These are phyloP conservation scores for Campylomormyrus numenius DNA, from an alignment of 2,113 vertebrate genomes.

Conservation along the genomic window DNA sequence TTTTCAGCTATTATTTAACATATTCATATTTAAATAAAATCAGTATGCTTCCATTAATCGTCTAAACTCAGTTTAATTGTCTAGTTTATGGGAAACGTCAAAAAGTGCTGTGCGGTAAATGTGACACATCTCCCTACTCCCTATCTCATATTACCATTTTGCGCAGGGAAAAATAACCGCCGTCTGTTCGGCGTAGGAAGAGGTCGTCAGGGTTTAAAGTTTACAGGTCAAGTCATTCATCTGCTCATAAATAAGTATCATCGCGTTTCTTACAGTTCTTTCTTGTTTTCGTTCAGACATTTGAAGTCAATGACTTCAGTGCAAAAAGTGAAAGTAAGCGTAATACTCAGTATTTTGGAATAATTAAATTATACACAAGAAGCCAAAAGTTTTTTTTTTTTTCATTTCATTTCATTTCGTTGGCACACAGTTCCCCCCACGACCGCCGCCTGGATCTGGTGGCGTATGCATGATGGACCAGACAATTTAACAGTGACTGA, in stretches of 20 bases:
- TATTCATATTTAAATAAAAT: background rate
- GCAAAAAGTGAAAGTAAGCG: constrained; percentile 67
- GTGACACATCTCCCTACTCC: constrained; percentile 9
- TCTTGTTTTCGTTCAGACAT: constrained; percentile 49
- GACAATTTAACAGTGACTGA: constrained; percentile 46
- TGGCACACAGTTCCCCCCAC: constrained; percentile 75
- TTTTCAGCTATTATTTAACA: background rate
- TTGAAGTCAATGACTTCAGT: constrained; percentile 49
- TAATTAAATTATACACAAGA: constrained; percentile 50
- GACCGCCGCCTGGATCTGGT: constrained; percentile 49
- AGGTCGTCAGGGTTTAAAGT: constrained; percentile 72
- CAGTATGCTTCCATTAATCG: background rate
- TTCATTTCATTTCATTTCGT: constrained; percentile 48
- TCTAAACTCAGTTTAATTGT: background rate
- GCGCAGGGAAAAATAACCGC: constrained; percentile 62
- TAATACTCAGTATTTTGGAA: constrained; percentile 59
- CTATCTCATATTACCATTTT: constrained; percentile 13
- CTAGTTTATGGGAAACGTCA: background rate
- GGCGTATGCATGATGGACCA: constrained; percentile 42
- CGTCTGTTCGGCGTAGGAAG: constrained; percentile 69
- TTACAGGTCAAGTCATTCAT: constrained; percentile 71
- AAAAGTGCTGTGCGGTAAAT: background rate
- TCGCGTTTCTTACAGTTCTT: constrained; percentile 66
- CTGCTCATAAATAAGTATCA: constrained; percentile 65
- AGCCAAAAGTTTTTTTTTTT: constrained; percentile 62